Conservation (phyloP, 2,113 vertebrate genomes). For the Phaethornis superciliosus region DNA sequence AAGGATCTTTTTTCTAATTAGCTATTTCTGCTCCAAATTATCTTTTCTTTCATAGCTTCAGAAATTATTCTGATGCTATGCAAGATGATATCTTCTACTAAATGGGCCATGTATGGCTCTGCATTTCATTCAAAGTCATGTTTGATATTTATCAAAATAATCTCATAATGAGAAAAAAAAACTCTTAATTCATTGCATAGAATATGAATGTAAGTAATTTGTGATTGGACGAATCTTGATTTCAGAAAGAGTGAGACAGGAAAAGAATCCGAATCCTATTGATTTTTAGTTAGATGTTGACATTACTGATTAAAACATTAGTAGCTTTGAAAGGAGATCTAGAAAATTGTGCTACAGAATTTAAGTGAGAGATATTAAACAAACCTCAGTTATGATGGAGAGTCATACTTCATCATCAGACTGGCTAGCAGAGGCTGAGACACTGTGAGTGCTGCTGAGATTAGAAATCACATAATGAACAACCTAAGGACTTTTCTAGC, state of each 20-base stretch:
- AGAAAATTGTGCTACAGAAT: not conserved
- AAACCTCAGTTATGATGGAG: not conserved
- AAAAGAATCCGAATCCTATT: not conserved
- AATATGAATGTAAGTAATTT: not conserved
- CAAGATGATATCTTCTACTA: not conserved
- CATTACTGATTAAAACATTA: not conserved
- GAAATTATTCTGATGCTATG: not conserved
- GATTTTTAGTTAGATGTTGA: constrained; percentile 27
- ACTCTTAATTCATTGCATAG: not conserved
- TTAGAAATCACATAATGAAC: not conserved
- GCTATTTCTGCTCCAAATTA: constrained; percentile 15
- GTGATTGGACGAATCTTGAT: not conserved
- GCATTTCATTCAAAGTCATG: constrained; percentile 30
- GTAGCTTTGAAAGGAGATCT: not conserved
- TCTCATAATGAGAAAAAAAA: not conserved
- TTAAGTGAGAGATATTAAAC: not conserved
- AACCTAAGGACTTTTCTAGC: not conserved
- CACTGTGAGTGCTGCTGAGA: not conserved
- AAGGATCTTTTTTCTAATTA: not conserved
- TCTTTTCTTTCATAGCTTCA: not conserved
- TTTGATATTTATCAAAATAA: constrained; percentile 49
- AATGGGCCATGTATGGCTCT: not conserved
- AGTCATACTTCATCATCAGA: not conserved
- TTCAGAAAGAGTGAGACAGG: not conserved
- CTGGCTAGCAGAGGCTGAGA: not conserved